phyloP scores from a whole-genome alignment of 2,113 vertebrate species.

The Ploceus nigricollis region DNA sequence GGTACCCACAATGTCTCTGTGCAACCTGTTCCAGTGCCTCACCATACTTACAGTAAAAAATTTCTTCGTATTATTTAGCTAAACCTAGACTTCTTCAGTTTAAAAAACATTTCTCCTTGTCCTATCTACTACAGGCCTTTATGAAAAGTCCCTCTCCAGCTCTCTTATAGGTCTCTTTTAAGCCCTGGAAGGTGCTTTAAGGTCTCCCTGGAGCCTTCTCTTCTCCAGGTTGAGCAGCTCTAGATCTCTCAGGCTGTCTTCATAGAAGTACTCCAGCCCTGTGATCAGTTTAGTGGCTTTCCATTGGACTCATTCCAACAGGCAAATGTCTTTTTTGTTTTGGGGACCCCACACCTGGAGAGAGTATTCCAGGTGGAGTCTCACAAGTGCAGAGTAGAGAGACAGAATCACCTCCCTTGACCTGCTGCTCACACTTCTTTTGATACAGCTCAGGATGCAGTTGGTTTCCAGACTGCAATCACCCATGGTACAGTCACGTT shows the following conservation, averaged over 20 bases:
- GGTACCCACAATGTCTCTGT: not conserved
- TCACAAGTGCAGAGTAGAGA: not conserved
- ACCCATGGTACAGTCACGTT: accelerated
- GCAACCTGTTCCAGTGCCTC: not conserved
- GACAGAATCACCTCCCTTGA: too few relatives aligned
- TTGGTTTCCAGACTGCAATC: not conserved
- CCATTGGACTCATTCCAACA: not conserved
- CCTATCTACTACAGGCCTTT: not conserved
- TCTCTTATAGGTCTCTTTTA: not conserved
- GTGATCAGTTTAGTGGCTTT: not conserved
- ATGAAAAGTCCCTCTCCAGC: not conserved
- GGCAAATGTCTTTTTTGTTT: not conserved
- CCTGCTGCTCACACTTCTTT: not conserved
- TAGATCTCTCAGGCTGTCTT: not conserved
- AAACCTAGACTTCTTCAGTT: not conserved
- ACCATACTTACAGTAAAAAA: not conserved
- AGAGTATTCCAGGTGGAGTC: not conserved
- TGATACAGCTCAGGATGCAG: not conserved
- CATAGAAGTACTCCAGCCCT: not conserved
- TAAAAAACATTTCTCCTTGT: not conserved
- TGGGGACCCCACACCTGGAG: not conserved
- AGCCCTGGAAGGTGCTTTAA: not conserved
- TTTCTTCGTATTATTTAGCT: not conserved
- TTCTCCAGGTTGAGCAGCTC: not conserved
- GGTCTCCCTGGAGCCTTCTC: not conserved